Evolutionary conservation across 35 echinoderm and acorn worm genomes (phyloP), one percentile per base, ranked within the genome.

Genomic region (Apostichopus japonicus): DNA sequence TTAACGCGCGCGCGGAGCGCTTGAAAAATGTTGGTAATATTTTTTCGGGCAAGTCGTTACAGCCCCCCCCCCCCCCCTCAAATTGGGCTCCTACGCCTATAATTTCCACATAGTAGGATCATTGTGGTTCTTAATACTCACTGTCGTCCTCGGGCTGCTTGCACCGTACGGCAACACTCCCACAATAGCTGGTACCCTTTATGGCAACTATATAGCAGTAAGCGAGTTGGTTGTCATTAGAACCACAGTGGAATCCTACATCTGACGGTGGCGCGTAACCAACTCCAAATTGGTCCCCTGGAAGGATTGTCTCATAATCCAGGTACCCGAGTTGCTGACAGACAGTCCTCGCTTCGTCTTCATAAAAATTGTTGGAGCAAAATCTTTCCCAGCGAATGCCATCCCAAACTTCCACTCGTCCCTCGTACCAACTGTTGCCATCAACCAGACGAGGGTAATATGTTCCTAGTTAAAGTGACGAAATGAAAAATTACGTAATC

Each of bases 371-470:
- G 59, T 5, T 21, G 21, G 57, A 8, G 86, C 86, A 88, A 22
- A 65, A 27, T 52, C 86, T 10, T 88, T 88, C 57, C 86, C 70
- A 79, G 10, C 72, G 15, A 16, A 13, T n/a, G 53, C 16, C 15
- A 23, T 78, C 21, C 70, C 27, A 91, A 6, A 91, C 44, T 78
- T 91, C 89, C 4, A 77, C 89, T 19, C 89, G 89, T 6, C 89
- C 89, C 56, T 91, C 89, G 54, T 91, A 55, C 89, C 52, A 79
- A 9, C 15, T 25, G 6, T 6, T 19, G 33, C 89, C 89, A 55
- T 79, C 70, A 11, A 91, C 77, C 3, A 78, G 77, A 27, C 89
- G 89, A 7, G 77, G 70, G 22, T 33, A 78, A 54, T 19, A 58
- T 22, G 23, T 77, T 24, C n/a, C 88, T 90, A 23, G 1, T 10